These are phyloP conservation scores for Tyrophagus putrescentiae DNA, from an alignment of 1,140 invertebrate species.

Conservation along the genomic window DNA sequence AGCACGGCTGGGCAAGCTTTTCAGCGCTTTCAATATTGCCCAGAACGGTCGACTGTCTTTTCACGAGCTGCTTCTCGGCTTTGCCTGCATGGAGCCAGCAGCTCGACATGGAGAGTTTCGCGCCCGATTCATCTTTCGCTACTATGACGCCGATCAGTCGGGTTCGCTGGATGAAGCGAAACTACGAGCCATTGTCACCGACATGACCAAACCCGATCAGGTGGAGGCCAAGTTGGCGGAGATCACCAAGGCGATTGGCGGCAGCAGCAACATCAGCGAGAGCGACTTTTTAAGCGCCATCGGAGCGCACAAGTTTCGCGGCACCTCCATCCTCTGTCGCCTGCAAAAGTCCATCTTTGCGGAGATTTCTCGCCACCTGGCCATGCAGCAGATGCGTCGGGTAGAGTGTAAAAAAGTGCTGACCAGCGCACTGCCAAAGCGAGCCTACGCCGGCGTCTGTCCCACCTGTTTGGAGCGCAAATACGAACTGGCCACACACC, in stretches of 20 bases:
- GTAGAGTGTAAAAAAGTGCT: too few species aligned
- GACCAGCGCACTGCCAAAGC: too few species aligned
- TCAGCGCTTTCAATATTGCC: conserved; percentile 18
- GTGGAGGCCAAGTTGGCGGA: not conserved
- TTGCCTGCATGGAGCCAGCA: conserved; percentile 40
- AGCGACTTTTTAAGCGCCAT: conserved; percentile 39
- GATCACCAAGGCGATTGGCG: not conserved
- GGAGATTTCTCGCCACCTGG: too few species aligned
- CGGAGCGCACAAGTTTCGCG: conserved; percentile 41
- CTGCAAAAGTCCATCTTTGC: conserved; percentile 23
- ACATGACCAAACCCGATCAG: not conserved
- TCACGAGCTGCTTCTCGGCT: conserved; percentile 38
- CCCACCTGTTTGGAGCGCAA: not conserved
- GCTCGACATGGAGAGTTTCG: conserved; percentile 41
- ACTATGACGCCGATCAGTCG: conserved; percentile 39
- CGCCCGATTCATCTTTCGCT: conserved; percentile 43
- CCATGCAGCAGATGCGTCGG: too few species aligned
- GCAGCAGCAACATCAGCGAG: not conserved
- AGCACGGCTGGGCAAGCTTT: not conserved
- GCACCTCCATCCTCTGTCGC: conserved; percentile 40
- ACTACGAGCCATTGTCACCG: not conserved
- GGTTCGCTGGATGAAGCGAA: conserved; percentile 29
- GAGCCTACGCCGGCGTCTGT: too few species aligned
- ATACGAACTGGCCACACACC: conserved; percentile 13
- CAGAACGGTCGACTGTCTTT: conserved; percentile 30